Conservation (phyloP, 2,113 vertebrate species). For the Aythya baeri region DNA sequence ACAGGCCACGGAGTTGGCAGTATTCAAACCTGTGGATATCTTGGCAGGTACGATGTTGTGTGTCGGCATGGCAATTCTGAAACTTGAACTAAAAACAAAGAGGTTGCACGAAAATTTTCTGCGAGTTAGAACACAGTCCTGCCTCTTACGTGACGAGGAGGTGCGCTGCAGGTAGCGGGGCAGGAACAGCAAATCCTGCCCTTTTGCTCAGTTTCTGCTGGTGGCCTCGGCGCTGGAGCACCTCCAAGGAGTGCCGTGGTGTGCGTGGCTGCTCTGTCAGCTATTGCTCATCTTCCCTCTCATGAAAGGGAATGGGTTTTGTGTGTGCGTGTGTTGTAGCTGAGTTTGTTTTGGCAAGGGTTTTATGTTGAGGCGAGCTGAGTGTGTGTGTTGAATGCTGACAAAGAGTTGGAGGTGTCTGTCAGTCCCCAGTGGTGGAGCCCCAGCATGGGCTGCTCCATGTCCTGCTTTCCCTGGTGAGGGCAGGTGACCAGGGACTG, state of each 20-base stretch:
- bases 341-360: neutral
- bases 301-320: neutral
- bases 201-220: neutral
- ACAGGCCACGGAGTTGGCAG: neutral
- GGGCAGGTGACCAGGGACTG: neutral
- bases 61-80: neutral
- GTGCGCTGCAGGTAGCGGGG: neutral
- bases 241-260: fast-evolving
- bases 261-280: neutral
- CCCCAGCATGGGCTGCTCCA: too few species aligned
- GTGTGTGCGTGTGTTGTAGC: too few species aligned
- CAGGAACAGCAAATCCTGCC: neutral
- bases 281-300: neutral
- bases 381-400: neutral
- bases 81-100: neutral
- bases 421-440: neutral
- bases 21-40: neutral
- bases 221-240: neutral
- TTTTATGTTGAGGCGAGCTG: neutral
- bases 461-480: too few species aligned
- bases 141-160: neutral
- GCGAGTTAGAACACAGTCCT: neutral
- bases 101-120: neutral
- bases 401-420: neutral
- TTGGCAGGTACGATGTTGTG: neutral